Base-by-base conservation (phyloP, 2,797 vertebrate species). In the Betta splendens region DNA sequence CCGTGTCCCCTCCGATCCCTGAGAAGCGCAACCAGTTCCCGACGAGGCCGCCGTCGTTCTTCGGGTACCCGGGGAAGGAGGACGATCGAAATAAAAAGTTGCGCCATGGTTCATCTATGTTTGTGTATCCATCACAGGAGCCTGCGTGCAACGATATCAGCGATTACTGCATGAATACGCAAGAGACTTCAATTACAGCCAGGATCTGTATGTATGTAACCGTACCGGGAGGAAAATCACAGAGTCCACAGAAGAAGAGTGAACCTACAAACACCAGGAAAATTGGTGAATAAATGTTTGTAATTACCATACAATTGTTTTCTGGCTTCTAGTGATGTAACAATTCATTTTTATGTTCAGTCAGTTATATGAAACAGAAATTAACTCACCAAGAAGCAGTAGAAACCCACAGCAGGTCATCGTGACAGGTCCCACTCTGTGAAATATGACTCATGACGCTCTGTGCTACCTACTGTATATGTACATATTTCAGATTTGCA, bases 1-100 rank as follows among this genome's bases (percentile, higher is more conserved):
- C 16, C 58, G 29, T 51, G 53, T 88, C 79, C 28, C 86, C 86
- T 16, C 75, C 75, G 6, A 81, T 73, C 5, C 86, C 86, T 3
- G 38, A 60, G 62, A 84, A 82, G 37, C 84, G 79, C 25, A 44
- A 39, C 86, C 86, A 0, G 0, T 0, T 0, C 0, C 0, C 32
- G 33, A n/a, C 15, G n/a, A 33, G 32, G 2, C 33, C 1, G 5
- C 5, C 2, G 3, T 86, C 86, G 7, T 38, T 9, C 0, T 44
- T 35, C 1, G 79, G 50, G 39, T 4, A 64, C 5, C 25, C 43
- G 0, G 36, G 1, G 17, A 72, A 50, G 10, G 7, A 4, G 0
- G n/a, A 33, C 5, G 32, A 33, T 2, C 5, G 33, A 0, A 62
- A 62, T 0, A 0, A 13, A 21, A 80, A 81, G 55, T 88, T 86